phyloP scores from a whole-genome alignment of 2,113 vertebrate genomes.

The Acrocephalus kingi region DNA sequence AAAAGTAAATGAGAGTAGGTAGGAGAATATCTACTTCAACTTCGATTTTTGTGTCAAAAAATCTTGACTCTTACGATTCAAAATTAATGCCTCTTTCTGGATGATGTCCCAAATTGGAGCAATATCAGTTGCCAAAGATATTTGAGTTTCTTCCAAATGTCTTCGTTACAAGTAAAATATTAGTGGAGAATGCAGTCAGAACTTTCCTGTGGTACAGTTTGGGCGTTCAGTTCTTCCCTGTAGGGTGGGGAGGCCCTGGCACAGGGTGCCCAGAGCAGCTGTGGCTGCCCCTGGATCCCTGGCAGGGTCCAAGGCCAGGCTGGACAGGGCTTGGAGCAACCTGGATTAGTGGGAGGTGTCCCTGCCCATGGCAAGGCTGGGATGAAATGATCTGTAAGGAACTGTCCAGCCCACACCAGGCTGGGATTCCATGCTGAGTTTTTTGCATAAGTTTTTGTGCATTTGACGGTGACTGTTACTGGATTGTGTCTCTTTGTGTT shows the following conservation, averaged over 20 bases:
- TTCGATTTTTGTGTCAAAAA: not conserved
- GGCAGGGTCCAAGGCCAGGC: fast-evolving
- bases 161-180: not conserved
- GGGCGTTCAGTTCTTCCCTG: not conserved
- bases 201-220: not conserved
- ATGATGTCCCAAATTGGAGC: not conserved
- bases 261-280: not conserved
- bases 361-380: not conserved
- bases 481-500: not conserved
- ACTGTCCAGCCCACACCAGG: not conserved
- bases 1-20: not conserved
- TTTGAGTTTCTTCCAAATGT: not conserved
- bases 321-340: fast-evolving
- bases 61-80: not conserved
- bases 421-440: not conserved
- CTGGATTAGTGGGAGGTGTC: not conserved
- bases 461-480: not conserved
- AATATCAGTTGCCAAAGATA: not conserved
- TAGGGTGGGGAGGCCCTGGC: not conserved
- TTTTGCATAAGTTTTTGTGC: not conserved
- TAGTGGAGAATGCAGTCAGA: not conserved
- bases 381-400: not conserved
- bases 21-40: not conserved
- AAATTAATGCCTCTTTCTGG: not conserved
- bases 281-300: not conserved